A percentile compares a stretch with the other conserved stretches of the same genome.
Conservation (phyloP, 2,888 invertebrate genomes). For the Noctua fimbriata region DNA sequence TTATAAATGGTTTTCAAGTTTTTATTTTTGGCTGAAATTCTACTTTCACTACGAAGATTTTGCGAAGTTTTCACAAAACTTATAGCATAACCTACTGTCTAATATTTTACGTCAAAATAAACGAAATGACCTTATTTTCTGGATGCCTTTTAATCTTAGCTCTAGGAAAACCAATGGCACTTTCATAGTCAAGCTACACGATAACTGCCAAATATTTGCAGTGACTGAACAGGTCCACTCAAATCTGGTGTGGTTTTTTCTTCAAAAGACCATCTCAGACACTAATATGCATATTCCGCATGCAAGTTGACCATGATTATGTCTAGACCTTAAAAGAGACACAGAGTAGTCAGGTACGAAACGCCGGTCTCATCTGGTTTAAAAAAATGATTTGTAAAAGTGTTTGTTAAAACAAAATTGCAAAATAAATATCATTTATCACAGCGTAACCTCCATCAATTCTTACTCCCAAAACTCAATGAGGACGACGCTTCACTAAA, state of each 20-base stretch:
- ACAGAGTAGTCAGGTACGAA: no score
- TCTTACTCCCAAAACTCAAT: neutral
- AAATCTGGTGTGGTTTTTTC: no score
- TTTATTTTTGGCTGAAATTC: neutral
- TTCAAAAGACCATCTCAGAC: no score
- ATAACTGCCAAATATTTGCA: neutral
- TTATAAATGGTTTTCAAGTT: slow-evolving; percentile 10
- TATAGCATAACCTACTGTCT: neutral
- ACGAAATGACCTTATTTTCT: neutral
- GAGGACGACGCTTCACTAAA: neutral
- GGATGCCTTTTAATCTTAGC: neutral
- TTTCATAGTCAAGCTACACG: neutral
- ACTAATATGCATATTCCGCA: no score
- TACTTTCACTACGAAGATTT: neutral
- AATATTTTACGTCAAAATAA: neutral
- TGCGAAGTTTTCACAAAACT: neutral
- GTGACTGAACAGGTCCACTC: neutral
- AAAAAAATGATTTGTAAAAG: no score
- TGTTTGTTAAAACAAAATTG: no score
- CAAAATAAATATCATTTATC: neutral
- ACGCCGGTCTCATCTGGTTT: no score
- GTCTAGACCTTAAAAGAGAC: no score
- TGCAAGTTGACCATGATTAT: no score
- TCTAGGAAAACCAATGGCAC: neutral
- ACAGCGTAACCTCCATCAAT: neutral